phyloP scores from a whole-genome alignment of 2,888 invertebrate species.

The Deroplatys truncata region DNA sequence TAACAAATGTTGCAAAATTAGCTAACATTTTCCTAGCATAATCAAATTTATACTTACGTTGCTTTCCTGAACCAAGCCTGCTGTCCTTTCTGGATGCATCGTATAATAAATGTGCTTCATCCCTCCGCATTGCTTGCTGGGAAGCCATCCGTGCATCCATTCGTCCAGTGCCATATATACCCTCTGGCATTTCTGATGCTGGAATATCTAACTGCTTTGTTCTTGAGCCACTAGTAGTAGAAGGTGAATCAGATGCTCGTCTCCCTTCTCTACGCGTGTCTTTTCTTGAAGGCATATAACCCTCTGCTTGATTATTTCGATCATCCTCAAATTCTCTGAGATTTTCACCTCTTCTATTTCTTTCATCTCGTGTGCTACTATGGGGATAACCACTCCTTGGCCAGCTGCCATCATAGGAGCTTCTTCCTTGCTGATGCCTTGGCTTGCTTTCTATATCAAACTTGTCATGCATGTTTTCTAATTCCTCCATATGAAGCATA shows the following conservation, averaged over 20 bases:
- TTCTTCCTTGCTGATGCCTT: background rate
- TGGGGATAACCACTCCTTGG: background rate
- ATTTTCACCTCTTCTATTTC: background rate
- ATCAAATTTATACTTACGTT: background rate
- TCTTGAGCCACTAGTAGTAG: slow-evolving; percentile 1
- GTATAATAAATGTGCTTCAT: background rate
- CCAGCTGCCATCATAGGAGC: background rate
- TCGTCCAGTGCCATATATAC: background rate
- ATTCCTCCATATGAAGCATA: background rate
- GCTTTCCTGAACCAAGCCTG: background rate
- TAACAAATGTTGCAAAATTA: too few relatives aligned
- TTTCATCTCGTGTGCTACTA: background rate
- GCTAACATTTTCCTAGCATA: background rate
- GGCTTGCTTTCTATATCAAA: slow-evolving; percentile 24
- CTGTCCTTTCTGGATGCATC: background rate
- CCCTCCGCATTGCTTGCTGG: background rate
- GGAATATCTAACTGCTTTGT: background rate
- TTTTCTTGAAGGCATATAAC: background rate
- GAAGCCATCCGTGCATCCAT: background rate
- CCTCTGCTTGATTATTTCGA: background rate
- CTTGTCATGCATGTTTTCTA: background rate
- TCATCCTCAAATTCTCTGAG: slow-evolving; percentile 3
- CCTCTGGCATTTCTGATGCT: background rate
- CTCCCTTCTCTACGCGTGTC: slow-evolving; percentile 3
- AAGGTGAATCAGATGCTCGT: background rate